phyloP scores from a whole-genome alignment of 1,140 invertebrate species.

The Zophobas morio region DNA sequence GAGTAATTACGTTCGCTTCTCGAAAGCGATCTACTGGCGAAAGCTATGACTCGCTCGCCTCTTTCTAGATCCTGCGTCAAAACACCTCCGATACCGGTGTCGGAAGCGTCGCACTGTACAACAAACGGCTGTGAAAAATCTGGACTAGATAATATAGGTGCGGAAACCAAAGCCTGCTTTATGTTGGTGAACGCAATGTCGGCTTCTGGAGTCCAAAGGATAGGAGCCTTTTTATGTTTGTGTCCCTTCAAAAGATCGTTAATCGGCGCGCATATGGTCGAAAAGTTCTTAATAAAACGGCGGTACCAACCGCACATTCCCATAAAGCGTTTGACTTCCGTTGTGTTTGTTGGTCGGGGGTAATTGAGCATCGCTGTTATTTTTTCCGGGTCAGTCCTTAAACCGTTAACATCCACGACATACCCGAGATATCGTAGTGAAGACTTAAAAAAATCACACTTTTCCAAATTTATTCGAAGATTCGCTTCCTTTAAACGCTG shows the following conservation, averaged over 20 bases:
- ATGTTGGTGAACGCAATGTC: background rate
- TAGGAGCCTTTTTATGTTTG: background rate
- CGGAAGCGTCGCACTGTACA: conserved; percentile 50
- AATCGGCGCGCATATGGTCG: too few species aligned
- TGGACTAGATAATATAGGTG: conserved; percentile 50
- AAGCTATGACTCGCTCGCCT: conserved; percentile 9
- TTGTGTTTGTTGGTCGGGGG: background rate
- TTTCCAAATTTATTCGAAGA: background rate
- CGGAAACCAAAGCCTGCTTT: background rate
- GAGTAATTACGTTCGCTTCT: conserved; percentile 44
- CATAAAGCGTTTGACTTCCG: background rate
- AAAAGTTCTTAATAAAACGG: too few species aligned
- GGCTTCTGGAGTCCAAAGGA: background rate
- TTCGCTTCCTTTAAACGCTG: background rate
- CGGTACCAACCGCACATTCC: background rate
- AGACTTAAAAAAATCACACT: conserved; percentile 1
- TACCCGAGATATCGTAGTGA: conserved; percentile 10
- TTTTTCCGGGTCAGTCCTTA: conserved; percentile 12
- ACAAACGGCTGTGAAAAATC: conserved; percentile 49
- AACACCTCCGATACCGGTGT: conserved; percentile 7
- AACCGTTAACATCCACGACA: background rate
- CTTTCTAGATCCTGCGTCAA: conserved; percentile 38
- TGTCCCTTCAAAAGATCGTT: background rate
- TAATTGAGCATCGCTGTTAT: background rate
- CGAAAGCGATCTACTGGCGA: conserved; percentile 17